phyloP scores from a whole-genome alignment of 2,113 vertebrate genomes.

The Anarhynchus alexandrinus region DNA sequence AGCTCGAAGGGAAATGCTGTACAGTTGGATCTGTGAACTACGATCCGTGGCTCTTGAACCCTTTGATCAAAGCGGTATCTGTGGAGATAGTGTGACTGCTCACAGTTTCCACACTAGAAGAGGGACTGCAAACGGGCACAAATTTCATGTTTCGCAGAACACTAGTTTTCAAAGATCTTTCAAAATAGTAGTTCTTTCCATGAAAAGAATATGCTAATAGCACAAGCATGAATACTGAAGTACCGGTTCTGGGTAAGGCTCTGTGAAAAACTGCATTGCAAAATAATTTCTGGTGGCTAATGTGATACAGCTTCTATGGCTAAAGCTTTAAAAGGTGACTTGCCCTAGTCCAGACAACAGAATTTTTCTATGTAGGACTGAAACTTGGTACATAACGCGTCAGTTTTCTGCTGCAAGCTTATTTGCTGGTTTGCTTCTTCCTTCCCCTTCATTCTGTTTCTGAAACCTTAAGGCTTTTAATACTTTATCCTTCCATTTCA shows the following conservation, averaged over 20 bases:
- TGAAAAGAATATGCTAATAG: background rate
- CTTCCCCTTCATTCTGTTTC: background rate
- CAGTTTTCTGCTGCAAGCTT: background rate
- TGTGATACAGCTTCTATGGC: rapidly evolving
- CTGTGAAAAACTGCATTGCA: background rate
- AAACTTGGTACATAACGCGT: background rate
- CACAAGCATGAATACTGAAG: background rate
- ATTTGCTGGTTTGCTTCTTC: background rate
- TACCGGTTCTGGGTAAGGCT: background rate
- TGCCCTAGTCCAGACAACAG: background rate
- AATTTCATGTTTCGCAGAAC: background rate
- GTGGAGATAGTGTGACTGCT: background rate
- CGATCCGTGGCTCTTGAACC: background rate
- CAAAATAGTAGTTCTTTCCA: background rate
- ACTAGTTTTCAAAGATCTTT: background rate
- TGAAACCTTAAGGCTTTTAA: background rate
- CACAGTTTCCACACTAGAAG: background rate
- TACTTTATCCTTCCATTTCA: background rate
- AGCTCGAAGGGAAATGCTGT: background rate
- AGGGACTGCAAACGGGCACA: background rate
- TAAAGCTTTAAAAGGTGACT: background rate
- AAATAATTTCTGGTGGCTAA: background rate
- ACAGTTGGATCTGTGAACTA: background rate
- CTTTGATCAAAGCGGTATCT: background rate
- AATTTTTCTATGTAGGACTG: background rate